Conservation (phyloP, 2,797 vertebrate species). For the Fundulus diaphanus region DNA sequence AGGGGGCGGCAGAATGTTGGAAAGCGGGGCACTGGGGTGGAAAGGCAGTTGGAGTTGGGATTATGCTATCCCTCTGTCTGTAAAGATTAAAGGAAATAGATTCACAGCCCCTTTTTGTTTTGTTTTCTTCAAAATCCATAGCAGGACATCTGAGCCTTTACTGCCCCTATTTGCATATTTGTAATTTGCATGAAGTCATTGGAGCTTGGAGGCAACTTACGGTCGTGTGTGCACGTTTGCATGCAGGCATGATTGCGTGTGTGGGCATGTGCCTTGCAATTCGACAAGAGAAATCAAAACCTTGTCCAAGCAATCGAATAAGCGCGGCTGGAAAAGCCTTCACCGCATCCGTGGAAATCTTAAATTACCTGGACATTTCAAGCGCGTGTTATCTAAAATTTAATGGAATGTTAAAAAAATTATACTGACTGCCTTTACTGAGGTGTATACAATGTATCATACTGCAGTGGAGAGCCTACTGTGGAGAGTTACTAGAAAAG, state of each 20-base stretch:
- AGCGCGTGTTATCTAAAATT: conserved; percentile 23
- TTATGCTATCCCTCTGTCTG: conserved; percentile 70
- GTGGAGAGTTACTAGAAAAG: conserved; percentile 60
- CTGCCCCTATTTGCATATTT: conserved; percentile 66
- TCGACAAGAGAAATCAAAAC: conserved; percentile 64
- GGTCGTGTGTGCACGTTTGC: conserved; percentile 59
- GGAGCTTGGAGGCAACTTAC: conserved; percentile 68
- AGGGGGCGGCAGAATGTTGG: conserved; percentile 36
- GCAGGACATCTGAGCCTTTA: conserved; percentile 58
- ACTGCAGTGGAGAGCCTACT: conserved; percentile 48
- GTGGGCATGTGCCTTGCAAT: conserved; percentile 53
- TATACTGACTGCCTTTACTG: conserved; percentile 27
- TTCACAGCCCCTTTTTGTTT: conserved; percentile 52
- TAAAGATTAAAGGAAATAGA: conserved; percentile 69
- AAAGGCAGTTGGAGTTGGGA: conserved; percentile 68
- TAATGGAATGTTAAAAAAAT: conserved; percentile 44
- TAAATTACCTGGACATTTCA: conserved; percentile 19
- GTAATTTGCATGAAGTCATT: conserved; percentile 75
- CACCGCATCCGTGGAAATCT: conserved; percentile 30
- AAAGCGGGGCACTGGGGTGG: conserved; percentile 59
- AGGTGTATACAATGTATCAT: conserved; percentile 42
- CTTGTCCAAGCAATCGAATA: conserved; percentile 46
- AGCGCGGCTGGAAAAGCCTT: conserved; percentile 27
- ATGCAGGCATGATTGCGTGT: conserved; percentile 47
- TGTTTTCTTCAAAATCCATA: conserved; percentile 68